phyloP scores from a whole-genome alignment of 2,888 invertebrate species.

The Hybos culiciformis region DNA sequence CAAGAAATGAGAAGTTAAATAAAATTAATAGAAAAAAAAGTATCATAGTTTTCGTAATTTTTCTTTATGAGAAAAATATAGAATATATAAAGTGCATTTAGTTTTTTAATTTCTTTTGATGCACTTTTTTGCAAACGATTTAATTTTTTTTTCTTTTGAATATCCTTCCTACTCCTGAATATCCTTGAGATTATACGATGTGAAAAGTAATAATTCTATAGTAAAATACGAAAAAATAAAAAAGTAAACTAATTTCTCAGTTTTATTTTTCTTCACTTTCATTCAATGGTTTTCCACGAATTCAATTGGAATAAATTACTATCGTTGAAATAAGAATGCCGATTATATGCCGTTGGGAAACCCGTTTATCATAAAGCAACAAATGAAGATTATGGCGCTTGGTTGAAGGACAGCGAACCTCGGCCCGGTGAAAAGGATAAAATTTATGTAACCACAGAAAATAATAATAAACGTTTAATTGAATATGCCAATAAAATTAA shows the following conservation, averaged over 20 bases:
- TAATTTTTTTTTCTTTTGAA: no score
- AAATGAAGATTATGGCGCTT: conserved; percentile 64
- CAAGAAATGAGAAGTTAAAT: no score
- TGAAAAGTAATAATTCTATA: no score
- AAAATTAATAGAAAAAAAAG: no score
- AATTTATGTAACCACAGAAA: conserved; percentile 72
- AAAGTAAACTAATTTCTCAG: conserved; percentile 11
- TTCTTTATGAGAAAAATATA: no score
- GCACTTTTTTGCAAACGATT: no score
- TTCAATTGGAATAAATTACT: conserved; percentile 15
- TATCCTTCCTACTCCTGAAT: no score
- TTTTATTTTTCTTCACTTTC: conserved; percentile 6
- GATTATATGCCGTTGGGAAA: conserved; percentile 82
- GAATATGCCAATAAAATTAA: conserved; percentile 64
- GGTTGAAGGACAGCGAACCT: conserved; percentile 60
- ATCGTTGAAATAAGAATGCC: conserved; percentile 53
- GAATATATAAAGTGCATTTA: no score
- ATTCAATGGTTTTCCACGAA: background rate
- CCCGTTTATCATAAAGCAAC: conserved; percentile 77
- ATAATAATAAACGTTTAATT: conserved; percentile 54
- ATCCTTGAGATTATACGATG: no score
- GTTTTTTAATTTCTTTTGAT: no score
- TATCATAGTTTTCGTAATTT: no score
- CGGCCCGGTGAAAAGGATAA: conserved; percentile 42
- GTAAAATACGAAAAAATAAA: no score